These are phyloP conservation scores for Alosa alosa DNA, from an alignment of 2,113 vertebrate species.

Conservation along the genomic window DNA sequence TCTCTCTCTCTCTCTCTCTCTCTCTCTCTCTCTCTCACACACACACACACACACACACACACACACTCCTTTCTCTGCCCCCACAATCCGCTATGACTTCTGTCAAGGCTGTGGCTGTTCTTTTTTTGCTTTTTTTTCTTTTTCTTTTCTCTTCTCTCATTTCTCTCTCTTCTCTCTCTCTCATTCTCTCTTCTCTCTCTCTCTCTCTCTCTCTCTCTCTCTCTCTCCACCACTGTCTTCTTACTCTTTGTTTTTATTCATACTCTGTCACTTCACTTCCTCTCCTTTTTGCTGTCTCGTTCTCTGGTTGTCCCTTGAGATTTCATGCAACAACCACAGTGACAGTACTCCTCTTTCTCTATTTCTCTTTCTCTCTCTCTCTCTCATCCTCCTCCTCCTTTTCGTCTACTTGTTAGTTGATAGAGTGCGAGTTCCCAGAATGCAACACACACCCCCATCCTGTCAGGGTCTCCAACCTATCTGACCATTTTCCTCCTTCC, in stretches of 20 bases:
- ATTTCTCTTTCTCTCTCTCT: background rate
- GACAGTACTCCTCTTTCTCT: background rate
- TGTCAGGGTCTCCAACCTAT: background rate
- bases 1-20: slow-evolving; percentile 13
- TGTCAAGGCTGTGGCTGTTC: slow-evolving; percentile 23
- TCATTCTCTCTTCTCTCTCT: background rate
- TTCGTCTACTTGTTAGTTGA: background rate
- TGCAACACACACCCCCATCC: background rate
- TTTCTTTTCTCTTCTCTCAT: background rate
- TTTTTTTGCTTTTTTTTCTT: slow-evolving; percentile 17
- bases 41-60: too few relatives aligned
- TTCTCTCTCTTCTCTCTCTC: slow-evolving; percentile 8
- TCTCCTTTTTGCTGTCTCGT: background rate
- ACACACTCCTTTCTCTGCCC: background rate
- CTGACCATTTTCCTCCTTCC: too few relatives aligned
- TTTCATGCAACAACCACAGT: background rate
- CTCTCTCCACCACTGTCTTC: background rate
- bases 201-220: slow-evolving; percentile 4
- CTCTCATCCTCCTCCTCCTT: too few relatives aligned
- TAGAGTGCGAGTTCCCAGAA: background rate
- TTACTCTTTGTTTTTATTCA: background rate
- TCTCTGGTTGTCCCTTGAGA: background rate
- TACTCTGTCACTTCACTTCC: slow-evolving; percentile 14
- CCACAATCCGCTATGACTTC: slow-evolving; percentile 13
- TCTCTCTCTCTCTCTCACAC: background rate